Evolutionary conservation across 1,140 invertebrate genomes (phyloP).

Genomic region (Neodiprion fabricii): DNA sequence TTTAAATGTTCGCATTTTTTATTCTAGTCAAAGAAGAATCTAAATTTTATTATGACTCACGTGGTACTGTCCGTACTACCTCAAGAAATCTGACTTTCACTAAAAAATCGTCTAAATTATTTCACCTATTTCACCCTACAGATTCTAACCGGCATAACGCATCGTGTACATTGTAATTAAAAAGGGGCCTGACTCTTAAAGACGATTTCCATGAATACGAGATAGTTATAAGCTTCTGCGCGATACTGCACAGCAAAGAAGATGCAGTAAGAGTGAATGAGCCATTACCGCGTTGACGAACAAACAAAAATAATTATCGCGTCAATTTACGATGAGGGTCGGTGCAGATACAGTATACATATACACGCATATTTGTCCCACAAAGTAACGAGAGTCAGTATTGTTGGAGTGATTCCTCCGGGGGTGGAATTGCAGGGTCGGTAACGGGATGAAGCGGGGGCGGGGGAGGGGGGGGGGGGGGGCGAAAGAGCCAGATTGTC

Average conservation of each 20-base stretch:
- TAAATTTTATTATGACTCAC: too few relatives aligned
- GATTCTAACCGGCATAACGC: background rate
- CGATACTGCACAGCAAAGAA: background rate
- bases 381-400: too few relatives aligned
- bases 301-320: conserved; percentile 60
- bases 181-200: background rate
- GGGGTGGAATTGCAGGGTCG: too few relatives aligned
- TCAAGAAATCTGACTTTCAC: too few relatives aligned
- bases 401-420: too few relatives aligned
- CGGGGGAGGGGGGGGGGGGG: conserved; percentile 14
- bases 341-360: too few relatives aligned
- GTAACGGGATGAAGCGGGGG: too few relatives aligned
- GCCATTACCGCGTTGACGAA: conserved; percentile 50
- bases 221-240: background rate
- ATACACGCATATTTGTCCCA: too few relatives aligned
- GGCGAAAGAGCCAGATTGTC: conserved; percentile 43
- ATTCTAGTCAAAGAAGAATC: too few relatives aligned
- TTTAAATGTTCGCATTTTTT: too few relatives aligned
- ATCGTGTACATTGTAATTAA: background rate
- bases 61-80: too few relatives aligned
- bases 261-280: conserved; percentile 47
- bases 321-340: conserved; percentile 22
- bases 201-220: background rate
- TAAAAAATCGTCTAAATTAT: too few relatives aligned
- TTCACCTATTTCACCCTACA: background rate